Evolutionary conservation across 2,888 invertebrate genomes (phyloP).

Genomic region (Lissocephala sabroskyi): DNA sequence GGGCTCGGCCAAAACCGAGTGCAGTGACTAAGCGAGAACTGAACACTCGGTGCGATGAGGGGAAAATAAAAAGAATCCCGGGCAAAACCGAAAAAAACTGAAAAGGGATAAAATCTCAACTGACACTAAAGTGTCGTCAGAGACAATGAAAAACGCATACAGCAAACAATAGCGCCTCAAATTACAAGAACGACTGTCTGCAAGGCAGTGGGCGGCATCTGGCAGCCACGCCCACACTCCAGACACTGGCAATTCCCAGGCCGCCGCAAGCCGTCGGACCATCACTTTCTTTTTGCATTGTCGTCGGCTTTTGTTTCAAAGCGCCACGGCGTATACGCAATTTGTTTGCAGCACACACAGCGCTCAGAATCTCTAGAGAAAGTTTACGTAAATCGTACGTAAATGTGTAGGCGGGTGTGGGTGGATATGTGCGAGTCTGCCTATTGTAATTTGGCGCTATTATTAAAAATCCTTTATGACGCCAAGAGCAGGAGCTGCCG

Average conservation of each 20-base stretch:
- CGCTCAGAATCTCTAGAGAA: no score
- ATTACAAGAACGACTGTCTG: slow-evolving; percentile 42
- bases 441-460: slow-evolving; percentile 62
- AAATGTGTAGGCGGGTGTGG: slow-evolving; percentile 13
- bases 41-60: slow-evolving; percentile 9
- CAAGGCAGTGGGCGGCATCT: neutral
- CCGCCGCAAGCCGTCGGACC: neutral
- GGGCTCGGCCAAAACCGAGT: slow-evolving; percentile 35
- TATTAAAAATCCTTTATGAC: slow-evolving; percentile 65
- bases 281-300: slow-evolving; percentile 38
- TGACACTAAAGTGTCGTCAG: slow-evolving; percentile 34
- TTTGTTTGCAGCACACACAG: slow-evolving; percentile 41
- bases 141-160: slow-evolving; percentile 34
- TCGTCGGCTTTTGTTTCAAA: slow-evolving; percentile 58
- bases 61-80: slow-evolving; percentile 6
- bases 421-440: slow-evolving; percentile 27
- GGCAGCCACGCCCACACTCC: neutral
- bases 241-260: neutral
- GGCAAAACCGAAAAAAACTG: neutral
- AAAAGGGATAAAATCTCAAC: slow-evolving; percentile 33
- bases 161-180: slow-evolving; percentile 53
- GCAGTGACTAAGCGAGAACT: slow-evolving; percentile 45
- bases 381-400: slow-evolving; percentile 1
- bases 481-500: slow-evolving; percentile 26
- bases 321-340: slow-evolving; percentile 59